These are phyloP conservation scores for Misgurnus mizolepis DNA, from an alignment of 2,113 vertebrate species.

Conservation along the genomic window DNA sequence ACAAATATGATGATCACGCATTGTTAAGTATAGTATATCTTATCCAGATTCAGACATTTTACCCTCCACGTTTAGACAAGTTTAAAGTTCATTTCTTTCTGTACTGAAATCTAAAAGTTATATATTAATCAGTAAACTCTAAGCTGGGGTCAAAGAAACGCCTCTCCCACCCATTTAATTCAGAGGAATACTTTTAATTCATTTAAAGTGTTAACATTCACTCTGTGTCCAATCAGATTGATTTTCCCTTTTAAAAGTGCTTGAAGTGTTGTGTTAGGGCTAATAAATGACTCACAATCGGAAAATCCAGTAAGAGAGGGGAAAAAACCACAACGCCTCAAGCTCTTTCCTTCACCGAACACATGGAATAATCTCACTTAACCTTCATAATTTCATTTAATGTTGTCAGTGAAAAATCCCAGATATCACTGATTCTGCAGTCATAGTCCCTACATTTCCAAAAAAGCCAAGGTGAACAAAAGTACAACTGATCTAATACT, in stretches of 20 bases:
- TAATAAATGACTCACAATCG: constrained; percentile 53
- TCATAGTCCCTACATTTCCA: background rate
- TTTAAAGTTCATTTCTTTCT: background rate
- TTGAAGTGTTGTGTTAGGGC: constrained; percentile 27
- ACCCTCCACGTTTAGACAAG: background rate
- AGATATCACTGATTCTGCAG: background rate
- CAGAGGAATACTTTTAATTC: constrained; percentile 23
- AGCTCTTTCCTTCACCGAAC: constrained; percentile 3
- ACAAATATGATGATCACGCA: background rate
- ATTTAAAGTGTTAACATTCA: constrained; percentile 34
- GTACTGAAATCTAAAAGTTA: background rate
- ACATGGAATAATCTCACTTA: constrained; percentile 33
- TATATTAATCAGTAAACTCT: constrained; percentile 20
- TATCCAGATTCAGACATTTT: background rate
- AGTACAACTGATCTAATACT: background rate
- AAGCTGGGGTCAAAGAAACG: background rate
- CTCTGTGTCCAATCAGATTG: constrained; percentile 6
- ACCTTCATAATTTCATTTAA: background rate
- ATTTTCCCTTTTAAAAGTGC: constrained; percentile 36
- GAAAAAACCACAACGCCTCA: constrained; percentile 15
- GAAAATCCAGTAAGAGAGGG: constrained; percentile 41
- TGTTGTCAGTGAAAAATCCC: background rate
- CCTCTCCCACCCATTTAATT: background rate
- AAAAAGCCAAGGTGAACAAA: background rate
- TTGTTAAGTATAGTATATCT: background rate